Evolutionary conservation across 2,797 vertebrate genomes (phyloP), one percentile per base, ranked within the genome.

Genomic region (Enteromius unitaeniatus): DNA sequence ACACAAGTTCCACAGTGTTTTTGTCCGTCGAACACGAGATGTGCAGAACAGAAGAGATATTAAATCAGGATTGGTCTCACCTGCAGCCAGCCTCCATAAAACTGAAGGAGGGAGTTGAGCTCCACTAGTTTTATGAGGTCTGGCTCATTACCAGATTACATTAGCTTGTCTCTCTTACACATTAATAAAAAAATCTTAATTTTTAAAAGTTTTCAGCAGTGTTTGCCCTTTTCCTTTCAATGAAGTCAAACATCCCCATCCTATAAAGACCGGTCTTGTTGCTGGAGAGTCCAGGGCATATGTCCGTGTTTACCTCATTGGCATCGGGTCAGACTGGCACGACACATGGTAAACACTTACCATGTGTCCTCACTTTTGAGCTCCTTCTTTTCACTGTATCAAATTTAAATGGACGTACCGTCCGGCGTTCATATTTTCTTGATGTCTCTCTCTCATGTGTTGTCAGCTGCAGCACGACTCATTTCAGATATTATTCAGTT

Each of bases 11-110:
- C 40, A 21, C 23, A 0, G 13, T 51, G 26, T 62, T 75, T 62
- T 55, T 53, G 81, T 47, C 37, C 19, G 0, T 77, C 40, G 8
- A 69, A 83, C 49, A 58, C 11, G 49, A 58, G 34, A 68, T 55
- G 64, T 77, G 62, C n/a, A 10, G 10, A n/a, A 95, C 93, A 96
- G 94, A 96, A 94, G 94, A 94, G 94, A 94, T 95, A 96, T 96
- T 96, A 94, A 96, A 96, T 96, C 95, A 95, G 95, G 95, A 94
- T 95, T 95, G 95, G 60, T 76, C 73, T 88, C 80, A 87, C 84
- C 86, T 87, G 76, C 82, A 55, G 49, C 62, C 81, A 82, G 81
- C 58, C 42, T 96, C 95, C 95, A 96, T 96, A 96, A 95, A 95
- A 94, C 94, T 95, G 95, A 95, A 95, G 95, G 94, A 95, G 94